Conservation (phyloP, 1,140 invertebrate genomes). For the Eriocheir sinensis region DNA sequence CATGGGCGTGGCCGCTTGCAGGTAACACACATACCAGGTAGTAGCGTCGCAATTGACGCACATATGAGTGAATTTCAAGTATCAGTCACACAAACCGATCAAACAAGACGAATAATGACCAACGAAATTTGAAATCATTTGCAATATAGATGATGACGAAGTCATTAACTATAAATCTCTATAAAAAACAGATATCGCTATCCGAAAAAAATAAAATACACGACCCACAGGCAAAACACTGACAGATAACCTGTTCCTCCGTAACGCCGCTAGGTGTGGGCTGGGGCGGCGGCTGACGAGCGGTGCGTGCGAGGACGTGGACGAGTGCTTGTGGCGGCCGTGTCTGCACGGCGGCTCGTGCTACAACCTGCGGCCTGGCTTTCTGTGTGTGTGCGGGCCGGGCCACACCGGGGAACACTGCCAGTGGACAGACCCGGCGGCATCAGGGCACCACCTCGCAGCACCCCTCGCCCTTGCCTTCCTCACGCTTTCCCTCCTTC, state of each 20-base stretch:
- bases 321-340: constrained; percentile 56
- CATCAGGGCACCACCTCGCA: not conserved
- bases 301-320: constrained; percentile 36
- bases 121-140: no score
- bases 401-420: constrained; percentile 42
- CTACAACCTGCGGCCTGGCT: constrained; percentile 49
- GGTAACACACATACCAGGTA: not conserved
- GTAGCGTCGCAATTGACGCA: no score
- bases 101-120: no score
- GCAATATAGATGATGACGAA: no score
- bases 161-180: no score
- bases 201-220: no score
- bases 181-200: no score
- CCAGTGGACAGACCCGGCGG: not conserved
- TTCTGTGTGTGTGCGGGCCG: constrained; percentile 49
- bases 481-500: constrained; percentile 18
- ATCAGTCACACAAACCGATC: no score
- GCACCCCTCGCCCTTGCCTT: not conserved
- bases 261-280: not conserved
- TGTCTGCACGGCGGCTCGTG: constrained; percentile 50
- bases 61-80: no score
- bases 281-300: constrained; percentile 14
- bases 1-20: constrained; percentile 41
- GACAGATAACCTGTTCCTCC: no score
- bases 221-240: no score